Evolutionary conservation across 2,113 vertebrate species (phyloP).

Genomic region (Hippocampus comes): DNA sequence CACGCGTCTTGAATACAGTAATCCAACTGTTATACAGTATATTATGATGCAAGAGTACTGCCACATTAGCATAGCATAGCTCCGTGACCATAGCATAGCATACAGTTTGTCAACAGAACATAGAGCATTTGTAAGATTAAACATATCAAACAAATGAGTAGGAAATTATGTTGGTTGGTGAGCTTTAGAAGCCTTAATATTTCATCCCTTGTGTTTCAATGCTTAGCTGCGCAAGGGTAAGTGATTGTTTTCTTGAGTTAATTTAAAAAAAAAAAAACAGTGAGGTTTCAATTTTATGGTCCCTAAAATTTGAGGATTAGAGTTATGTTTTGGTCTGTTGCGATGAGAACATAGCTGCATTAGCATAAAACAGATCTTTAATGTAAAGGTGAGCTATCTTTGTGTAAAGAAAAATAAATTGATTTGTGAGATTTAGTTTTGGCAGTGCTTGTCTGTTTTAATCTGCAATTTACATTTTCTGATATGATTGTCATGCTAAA

Average conservation of each 20-base stretch:
- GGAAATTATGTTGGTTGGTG: background rate
- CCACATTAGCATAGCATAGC: conserved; percentile 7
- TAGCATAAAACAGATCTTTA: too few relatives aligned
- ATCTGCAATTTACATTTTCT: too few relatives aligned
- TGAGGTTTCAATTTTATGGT: background rate
- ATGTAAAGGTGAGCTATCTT: too few relatives aligned
- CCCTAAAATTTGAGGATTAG: background rate
- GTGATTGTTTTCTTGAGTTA: background rate
- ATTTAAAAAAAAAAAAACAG: background rate
- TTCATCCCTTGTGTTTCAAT: background rate
- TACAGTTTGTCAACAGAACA: background rate
- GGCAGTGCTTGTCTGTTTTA: too few relatives aligned
- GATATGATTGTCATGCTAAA: too few relatives aligned
- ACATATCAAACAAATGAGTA: background rate
- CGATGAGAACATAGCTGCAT: background rate
- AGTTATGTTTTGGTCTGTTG: background rate
- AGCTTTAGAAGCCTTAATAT: background rate
- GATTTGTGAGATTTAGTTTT: too few relatives aligned
- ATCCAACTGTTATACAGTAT: background rate
- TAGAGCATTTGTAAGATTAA: background rate
- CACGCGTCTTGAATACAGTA: too few relatives aligned
- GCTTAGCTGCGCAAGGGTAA: background rate
- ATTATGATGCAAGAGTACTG: background rate
- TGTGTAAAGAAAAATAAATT: too few relatives aligned
- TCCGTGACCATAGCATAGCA: conserved; percentile 8